Conservation (phyloP, 2,797 vertebrate species). For the Triplophysa yarkandensis region DNA sequence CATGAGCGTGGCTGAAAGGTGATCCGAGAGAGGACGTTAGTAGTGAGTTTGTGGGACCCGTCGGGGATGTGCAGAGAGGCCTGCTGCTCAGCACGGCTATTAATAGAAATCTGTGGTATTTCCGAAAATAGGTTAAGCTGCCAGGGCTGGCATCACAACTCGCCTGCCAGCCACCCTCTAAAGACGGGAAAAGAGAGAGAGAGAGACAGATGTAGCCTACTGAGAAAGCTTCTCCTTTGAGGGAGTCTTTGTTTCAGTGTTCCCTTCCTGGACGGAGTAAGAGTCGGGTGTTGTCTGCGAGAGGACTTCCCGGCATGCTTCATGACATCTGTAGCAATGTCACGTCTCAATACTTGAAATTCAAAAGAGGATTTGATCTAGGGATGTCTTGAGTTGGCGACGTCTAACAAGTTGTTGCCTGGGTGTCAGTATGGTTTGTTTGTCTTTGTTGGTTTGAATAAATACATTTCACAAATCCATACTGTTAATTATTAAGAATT, state of each 20-base stretch:
- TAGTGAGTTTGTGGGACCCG: conserved; percentile 64
- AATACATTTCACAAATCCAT: too few relatives aligned
- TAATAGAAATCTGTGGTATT: conserved; percentile 82
- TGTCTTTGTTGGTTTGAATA: too few relatives aligned
- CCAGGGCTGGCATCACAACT: conserved; percentile 75
- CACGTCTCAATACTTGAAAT: conserved; percentile 14
- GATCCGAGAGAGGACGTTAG: conserved; percentile 59
- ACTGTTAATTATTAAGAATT: too few relatives aligned
- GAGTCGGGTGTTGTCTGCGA: conserved; percentile 23
- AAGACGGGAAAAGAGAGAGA: conserved; percentile 67
- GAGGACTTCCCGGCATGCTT: conserved; percentile 33
- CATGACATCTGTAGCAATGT: conserved; percentile 16
- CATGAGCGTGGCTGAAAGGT: conserved; percentile 38
- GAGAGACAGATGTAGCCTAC: conserved; percentile 53
- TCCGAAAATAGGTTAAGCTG: conserved; percentile 87
- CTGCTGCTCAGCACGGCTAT: conserved; percentile 76
- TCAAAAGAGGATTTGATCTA: conserved; percentile 17
- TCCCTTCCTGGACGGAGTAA: conserved; percentile 31
- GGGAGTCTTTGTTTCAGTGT: conserved; percentile 42
- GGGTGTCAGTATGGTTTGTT: not conserved
- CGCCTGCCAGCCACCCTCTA: conserved; percentile 82
- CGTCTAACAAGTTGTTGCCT: conserved; percentile 23
- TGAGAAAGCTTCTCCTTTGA: conserved; percentile 44
- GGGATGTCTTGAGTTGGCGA: not conserved
- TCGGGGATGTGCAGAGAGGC: conserved; percentile 72